Conservation (phyloP, 2,888 invertebrate species). For the Scrobipalpa atriplicella region DNA sequence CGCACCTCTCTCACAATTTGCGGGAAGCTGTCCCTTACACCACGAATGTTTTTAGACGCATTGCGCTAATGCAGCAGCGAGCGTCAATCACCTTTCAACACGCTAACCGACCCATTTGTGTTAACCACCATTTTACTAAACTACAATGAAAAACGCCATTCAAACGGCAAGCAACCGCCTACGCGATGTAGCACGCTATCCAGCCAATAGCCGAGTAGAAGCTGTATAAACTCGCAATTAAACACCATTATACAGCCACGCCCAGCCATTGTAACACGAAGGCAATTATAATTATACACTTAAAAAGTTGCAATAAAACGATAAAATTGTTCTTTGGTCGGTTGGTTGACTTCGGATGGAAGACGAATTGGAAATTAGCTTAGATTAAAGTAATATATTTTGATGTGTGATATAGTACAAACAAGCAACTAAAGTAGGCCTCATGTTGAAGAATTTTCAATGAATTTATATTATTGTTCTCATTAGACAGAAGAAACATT, state of each 20-base stretch:
- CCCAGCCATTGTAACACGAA: conserved; percentile 37
- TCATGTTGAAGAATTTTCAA: too few species aligned
- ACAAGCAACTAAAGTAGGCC: too few species aligned
- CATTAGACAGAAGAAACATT: too few species aligned
- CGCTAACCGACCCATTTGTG: neutral
- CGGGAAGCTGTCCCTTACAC: too few species aligned
- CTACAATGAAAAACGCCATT: neutral
- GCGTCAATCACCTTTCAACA: neutral
- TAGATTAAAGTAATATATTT: neutral
- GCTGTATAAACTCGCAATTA: conserved; percentile 24
- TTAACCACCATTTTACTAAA: neutral
- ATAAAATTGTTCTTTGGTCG: conserved; percentile 13
- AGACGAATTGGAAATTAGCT: conserved; percentile 4
- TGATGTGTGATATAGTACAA: neutral
- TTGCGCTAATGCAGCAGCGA: neutral
- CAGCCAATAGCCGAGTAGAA: conserved; percentile 35
- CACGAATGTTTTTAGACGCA: neutral
- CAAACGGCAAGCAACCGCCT: conserved; percentile 17
- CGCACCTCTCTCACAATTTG: too few species aligned
- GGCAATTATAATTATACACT: conserved; percentile 35
- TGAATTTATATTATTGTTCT: too few species aligned
- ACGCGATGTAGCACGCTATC: conserved; percentile 14
- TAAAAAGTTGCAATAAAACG: conserved; percentile 26
- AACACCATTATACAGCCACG: conserved; percentile 36
- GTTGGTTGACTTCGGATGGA: conserved; percentile 15